phyloP scores from a whole-genome alignment of 2,888 invertebrate species.

The Anodontia alba region DNA sequence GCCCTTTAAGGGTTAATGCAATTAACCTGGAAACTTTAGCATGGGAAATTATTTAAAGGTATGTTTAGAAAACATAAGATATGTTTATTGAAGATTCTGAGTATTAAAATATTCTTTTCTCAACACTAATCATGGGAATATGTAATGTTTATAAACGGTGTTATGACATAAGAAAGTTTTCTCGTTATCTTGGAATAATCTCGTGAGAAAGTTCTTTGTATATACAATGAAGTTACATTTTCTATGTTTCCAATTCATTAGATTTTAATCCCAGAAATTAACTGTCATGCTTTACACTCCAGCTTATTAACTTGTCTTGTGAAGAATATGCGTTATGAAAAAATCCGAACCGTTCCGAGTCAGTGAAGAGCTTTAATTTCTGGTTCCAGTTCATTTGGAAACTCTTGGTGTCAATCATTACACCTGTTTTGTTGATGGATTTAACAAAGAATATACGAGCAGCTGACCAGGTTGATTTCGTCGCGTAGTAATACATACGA shows the following conservation, averaged over 20 bases:
- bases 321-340: not conserved
- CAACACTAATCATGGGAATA: not conserved
- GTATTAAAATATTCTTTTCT: not conserved
- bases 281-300: conserved; percentile 9
- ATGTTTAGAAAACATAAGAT: too few relatives aligned
- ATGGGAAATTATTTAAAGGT: too few relatives aligned
- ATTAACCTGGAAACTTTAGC: too few relatives aligned
- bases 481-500: not conserved
- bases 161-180: not conserved
- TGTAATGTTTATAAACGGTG: conserved; percentile 4
- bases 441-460: not conserved
- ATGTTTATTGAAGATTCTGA: too few relatives aligned
- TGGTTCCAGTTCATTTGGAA: conserved; percentile 53
- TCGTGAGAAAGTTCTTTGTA: conserved; percentile 43
- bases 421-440: conserved; percentile 17
- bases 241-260: conserved; percentile 48
- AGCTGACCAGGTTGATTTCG: not conserved
- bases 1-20: too few relatives aligned
- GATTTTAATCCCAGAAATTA: conserved; percentile 35
- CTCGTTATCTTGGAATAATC: not conserved
- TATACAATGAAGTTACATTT: conserved; percentile 5
- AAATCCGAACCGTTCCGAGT: conserved; percentile 34
- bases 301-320: conserved; percentile 3
- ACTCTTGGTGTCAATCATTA: conserved; percentile 46
- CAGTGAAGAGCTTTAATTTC: conserved; percentile 39